Conservation (phyloP, 2,888 invertebrate species). For the Ceraclea dissimilis region DNA sequence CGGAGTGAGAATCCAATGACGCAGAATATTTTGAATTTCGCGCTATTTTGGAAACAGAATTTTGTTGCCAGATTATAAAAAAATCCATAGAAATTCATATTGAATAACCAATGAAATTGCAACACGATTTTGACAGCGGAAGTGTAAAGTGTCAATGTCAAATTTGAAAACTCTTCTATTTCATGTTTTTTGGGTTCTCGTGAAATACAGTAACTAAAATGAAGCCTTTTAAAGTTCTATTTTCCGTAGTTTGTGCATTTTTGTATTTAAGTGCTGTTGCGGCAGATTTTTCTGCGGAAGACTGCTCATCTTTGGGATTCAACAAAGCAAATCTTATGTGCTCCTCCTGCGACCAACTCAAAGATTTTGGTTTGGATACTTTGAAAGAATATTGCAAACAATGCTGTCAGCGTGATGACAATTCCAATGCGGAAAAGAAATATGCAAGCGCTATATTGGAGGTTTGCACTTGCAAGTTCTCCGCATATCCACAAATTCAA, state of each 20-base stretch:
- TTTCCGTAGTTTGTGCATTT: neutral
- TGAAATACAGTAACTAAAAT: neutral
- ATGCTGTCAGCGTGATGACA: slow-evolving; percentile 73
- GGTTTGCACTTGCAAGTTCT: slow-evolving; percentile 98
- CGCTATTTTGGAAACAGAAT: neutral
- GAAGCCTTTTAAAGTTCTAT: neutral
- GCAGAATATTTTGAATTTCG: neutral
- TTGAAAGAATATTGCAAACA: slow-evolving; percentile 65
- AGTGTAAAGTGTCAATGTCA: too few relatives aligned
- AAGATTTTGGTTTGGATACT: slow-evolving; percentile 62
- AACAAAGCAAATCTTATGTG: slow-evolving; percentile 80
- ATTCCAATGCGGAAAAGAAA: slow-evolving; percentile 57
- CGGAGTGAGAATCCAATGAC: too few relatives aligned
- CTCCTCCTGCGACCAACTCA: slow-evolving; percentile 79
- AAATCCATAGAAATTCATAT: too few relatives aligned
- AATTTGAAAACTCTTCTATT: too few relatives aligned
- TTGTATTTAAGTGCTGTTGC: neutral
- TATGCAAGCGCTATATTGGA: slow-evolving; percentile 90
- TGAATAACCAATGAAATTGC: too few relatives aligned
- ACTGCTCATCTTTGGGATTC: slow-evolving; percentile 80
- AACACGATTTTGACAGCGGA: too few relatives aligned
- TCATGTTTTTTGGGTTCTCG: too few relatives aligned
- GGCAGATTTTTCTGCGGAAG: slow-evolving; percentile 31
- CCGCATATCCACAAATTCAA: slow-evolving; percentile 95
- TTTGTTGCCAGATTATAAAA: neutral